Base-by-base conservation (phyloP, 2,888 invertebrate genomes). In the Tanypteryx hageni region DNA sequence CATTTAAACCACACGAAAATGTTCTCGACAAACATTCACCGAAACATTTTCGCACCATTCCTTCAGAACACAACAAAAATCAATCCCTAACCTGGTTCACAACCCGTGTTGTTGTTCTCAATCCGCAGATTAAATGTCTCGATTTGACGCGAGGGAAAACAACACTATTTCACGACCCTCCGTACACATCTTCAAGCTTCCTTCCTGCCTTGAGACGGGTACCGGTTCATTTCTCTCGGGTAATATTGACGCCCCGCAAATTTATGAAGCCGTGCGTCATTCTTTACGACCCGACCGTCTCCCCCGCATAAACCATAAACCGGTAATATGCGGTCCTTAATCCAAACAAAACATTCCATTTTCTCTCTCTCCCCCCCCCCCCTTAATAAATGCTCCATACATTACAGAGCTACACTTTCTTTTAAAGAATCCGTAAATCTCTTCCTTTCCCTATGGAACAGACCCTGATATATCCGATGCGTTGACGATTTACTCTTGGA, bases 321-420 rank as follows among this genome's bases (percentile, higher is more conserved):
- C 64, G 44, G 89, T 89, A 89, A 68, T 89, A 89, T 89, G 44
- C 44, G 64, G 18, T 68, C 64, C 89, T 22, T 83, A 83, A 83
- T 83, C 83, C 83, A 64, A 0, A 64, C 64, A 9, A 89, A 64
- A 44, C 44, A n/a, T 18, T 58, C 44, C 61, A 89, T 89, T 31
- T 5, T 44, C 44, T 44, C 44, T 44, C 44, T 44, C 44, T 27
- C 64, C 18, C 9, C 76, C 16, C 44, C 10, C 64, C 18, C 9
- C 76, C 16, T 27, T 76, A 44, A 89, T 64, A 68, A 89, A 89
- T 44, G 61, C 64, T 64, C 3, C 68, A 89, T 89, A 18, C 31
- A 89, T 64, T 89, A 64, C 18, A 31, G 31, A 10, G 31, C 89
- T 18, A 68, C 64, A 89, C 64, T 68, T 68, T 61, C 64, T 68